Evolutionary conservation across 2,113 vertebrate genomes (phyloP), one percentile per base, ranked within the genome.

Genomic region (Pseudonaja textilis): DNA sequence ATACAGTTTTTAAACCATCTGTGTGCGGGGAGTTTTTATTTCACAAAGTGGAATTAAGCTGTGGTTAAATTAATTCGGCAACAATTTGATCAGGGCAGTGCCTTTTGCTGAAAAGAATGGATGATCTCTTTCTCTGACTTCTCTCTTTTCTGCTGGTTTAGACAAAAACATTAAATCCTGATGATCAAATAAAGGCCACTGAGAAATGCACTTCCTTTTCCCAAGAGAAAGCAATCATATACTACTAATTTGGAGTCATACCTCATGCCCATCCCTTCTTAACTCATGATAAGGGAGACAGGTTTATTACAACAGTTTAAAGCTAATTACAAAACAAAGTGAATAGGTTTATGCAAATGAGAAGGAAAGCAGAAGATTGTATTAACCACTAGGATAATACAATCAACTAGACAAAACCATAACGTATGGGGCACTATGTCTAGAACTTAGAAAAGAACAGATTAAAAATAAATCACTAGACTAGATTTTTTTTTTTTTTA

Each of bases 381-480:
- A 16, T 22, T 10, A 90, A 25, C 64, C 0, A 12, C 29, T 34
- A 14, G 42, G 55, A 11, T 22, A 23, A 93, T 81, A 69, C 52
- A 42, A 91, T 91, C 89, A 94, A 92, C 0, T 54, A 90, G 2
- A 10, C 39, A 85, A 94, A n/a, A 5, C 92, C 93, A 85, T 69
- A 0, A 87, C 89, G 2, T 4, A 42, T 54, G 69, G 47, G 56
- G 3, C 93, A 34, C 87, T 91, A 52, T 69, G 91, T 26, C 10
- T 91, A 81, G 0, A 90, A 12, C 3, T 87, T 55, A 81, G 4
- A 86, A 39, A 95, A 0, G 18, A 93, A 56, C 39, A 9, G 16
- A 64, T 88, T 93, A 91, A 57, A 91, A 88, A 23, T 81, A 29
- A 74, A 93, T 52, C 87, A 91, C 23, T 34, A 95, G 89, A 91